Conservation (phyloP, 2,888 invertebrate species). For the Campoletis raptor region DNA sequence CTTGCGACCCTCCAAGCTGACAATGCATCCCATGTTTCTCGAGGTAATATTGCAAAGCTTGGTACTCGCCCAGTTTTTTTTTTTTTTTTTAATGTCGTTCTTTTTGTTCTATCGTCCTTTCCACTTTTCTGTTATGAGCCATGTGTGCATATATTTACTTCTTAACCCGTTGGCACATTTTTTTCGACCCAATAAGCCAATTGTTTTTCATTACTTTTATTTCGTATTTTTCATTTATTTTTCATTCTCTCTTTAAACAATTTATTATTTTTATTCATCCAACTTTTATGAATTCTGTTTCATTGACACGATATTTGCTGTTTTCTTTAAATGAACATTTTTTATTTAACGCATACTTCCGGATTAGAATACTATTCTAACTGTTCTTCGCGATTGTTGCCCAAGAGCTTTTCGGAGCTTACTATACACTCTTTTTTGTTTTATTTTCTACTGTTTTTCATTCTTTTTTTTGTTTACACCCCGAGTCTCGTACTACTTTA, state of each 20-base stretch:
- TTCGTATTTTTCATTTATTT: neutral
- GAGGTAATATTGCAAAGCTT: slow-evolving; percentile 76
- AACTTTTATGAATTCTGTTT: neutral
- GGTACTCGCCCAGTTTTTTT: slow-evolving; percentile 62
- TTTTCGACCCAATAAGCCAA: neutral
- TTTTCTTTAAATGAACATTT: neutral
- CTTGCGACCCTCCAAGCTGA: slow-evolving; percentile 74
- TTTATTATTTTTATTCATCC: neutral
- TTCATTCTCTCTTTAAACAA: neutral
- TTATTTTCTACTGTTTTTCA: neutral
- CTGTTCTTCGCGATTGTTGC: neutral
- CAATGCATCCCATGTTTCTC: slow-evolving; percentile 73
- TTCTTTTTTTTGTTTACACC: slow-evolving; percentile 27
- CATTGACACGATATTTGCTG: neutral
- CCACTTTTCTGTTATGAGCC: slow-evolving; percentile 37
- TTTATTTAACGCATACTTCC: neutral
- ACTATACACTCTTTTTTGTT: slow-evolving; percentile 7
- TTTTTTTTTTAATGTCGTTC: slow-evolving; percentile 57
- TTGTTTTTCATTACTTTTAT: neutral
- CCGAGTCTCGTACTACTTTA: slow-evolving; percentile 34
- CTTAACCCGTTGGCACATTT: slow-evolving; percentile 32
- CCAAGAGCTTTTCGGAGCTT: slow-evolving; percentile 8
- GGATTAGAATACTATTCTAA: neutral
- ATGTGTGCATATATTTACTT: slow-evolving; percentile 30
- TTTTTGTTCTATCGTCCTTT: slow-evolving; percentile 54